Base-by-base conservation (phyloP, 2,113 vertebrate genomes). In the Pollachius pollachius region DNA sequence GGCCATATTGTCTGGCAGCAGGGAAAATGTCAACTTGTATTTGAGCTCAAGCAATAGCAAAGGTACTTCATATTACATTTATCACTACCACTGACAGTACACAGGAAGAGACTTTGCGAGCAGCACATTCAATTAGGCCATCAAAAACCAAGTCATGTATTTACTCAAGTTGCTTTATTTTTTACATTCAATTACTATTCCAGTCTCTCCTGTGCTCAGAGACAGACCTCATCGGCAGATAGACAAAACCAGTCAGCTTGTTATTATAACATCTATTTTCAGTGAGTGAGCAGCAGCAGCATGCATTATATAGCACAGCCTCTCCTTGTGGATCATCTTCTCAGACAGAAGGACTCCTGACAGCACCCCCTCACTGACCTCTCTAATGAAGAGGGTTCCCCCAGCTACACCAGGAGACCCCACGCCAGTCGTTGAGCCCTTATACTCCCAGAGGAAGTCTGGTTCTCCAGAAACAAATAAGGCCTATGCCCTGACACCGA, bases 11-110 rank as follows among this genome's bases (percentile, higher is more conserved):
- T 64, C 34, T 64, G 16, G 15, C 25, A 11, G 62, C 25, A 9
- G 30, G 27, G 16, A 16, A 64, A 64, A 37, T 37, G 62, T 64
- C 62, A 64, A 25, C 27, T 64, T n/a, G 27, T n/a, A 64, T 64
- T 64, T 64, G 27, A 12, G 18, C 11, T 21, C 12, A 37, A 34
- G 15, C 15, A 64, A 34, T 8, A 18, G 21, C 62, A 37, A 30
- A 25, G n/a, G 27, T 4, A 9, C 62, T 34, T 30, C 19, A 66
- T 16, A 7, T 66, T 62, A 27, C 21, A 48, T 7, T 34, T 65
- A 12, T 37, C 8, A 17, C 5, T 59, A 75, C 77, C 69, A 27
- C 18, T 58, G 71, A 37, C 5, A 8, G 63, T 62, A 16, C n/a
- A 21, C n/a, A 2, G 12, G 6, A 16, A 48, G 11, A 16, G 16